Percentiles rank a stretch among this genome's conserved stretches.
These are phyloP conservation scores for Lithophane leautieri DNA, from an alignment of 2,888 invertebrate species.

Conservation along the genomic window DNA sequence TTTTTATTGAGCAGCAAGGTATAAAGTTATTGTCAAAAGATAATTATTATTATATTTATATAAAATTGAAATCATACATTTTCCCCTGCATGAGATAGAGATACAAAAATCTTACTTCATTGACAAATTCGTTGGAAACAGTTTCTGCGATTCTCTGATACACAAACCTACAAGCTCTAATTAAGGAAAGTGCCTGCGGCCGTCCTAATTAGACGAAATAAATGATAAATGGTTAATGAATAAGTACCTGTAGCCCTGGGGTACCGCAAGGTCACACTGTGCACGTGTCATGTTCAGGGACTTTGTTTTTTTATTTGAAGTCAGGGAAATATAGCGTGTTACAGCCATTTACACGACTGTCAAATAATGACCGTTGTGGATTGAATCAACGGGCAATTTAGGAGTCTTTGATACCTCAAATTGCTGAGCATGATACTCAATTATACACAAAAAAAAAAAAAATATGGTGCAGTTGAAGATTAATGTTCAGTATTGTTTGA, in stretches of 20 bases:
- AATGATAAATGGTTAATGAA: conserved; percentile 36
- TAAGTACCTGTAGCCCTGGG: not conserved
- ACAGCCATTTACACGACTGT: not conserved
- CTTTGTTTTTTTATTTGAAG: not conserved
- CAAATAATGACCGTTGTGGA: not conserved
- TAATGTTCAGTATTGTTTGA: no score
- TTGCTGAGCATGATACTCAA: no score
- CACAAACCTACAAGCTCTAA: conserved; percentile 25
- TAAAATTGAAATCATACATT: no score
- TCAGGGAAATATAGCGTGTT: not conserved
- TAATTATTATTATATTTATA: no score
- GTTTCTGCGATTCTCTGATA: not conserved
- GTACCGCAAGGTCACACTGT: conserved; percentile 3
- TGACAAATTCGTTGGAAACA: not conserved
- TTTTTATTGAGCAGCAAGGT: no score
- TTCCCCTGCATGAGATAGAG: no score
- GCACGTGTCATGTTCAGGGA: not conserved
- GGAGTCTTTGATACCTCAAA: no score
- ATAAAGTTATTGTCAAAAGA: no score
- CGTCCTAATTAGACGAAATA: conserved; percentile 43
- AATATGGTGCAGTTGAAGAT: no score
- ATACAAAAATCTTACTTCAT: no score
- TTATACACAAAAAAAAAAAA: no score
- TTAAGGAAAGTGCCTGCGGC: conserved; percentile 37
- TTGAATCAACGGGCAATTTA: not conserved